Base-by-base conservation (phyloP, 1,140 invertebrate genomes). In the Harlomillsia oculata region DNA sequence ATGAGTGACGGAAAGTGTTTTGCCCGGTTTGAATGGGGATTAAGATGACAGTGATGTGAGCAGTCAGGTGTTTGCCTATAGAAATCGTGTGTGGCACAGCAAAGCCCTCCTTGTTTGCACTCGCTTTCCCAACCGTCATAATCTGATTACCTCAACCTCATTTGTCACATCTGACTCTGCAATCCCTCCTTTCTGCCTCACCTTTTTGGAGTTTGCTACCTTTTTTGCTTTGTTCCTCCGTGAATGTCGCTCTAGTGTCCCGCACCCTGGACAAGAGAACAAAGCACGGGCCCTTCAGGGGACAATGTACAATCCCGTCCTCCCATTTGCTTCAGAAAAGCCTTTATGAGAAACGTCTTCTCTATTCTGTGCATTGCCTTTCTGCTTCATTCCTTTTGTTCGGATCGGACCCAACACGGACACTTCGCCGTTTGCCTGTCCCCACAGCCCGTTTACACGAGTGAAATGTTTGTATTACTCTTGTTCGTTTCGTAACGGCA, bases 131-230 rank as follows among this genome's bases (percentile, higher is more conserved):
- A 56, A 62, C 49, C 54, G 60, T 62, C 50, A 62, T 62, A 62
- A 62, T 62, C 60, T 57, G 55, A 62, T 62, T 62, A 62, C 54
- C 54, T 61, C 59, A 61, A 53, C 49, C 59, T 62, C 55, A 62
- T 62, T 62, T 62, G 60, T 58, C 60, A 58, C 55, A 62, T 58
- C 44, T 58, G 55, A 62, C 60, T 61, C 59, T 62, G 59, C 53
- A 61, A 61, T 56, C 48, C 53, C 45, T 56, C 23, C 28, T 40
- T 49, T 45, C 46, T 25, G 37, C 51, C 45, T 36, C 32, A n/a
- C 32, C 20, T 13, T 36, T 2, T 11, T 51, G 18, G 6, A n/a
- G n/a, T 51, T 52, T 8, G 34, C 39, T 52, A 39, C 34, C 34
- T 52, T 52, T n/a, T 32, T 39, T 39, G 34, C 49, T 41, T 52